Evolutionary conservation across 2,888 invertebrate genomes (phyloP).

Genomic region (Trichopria drosophilae): DNA sequence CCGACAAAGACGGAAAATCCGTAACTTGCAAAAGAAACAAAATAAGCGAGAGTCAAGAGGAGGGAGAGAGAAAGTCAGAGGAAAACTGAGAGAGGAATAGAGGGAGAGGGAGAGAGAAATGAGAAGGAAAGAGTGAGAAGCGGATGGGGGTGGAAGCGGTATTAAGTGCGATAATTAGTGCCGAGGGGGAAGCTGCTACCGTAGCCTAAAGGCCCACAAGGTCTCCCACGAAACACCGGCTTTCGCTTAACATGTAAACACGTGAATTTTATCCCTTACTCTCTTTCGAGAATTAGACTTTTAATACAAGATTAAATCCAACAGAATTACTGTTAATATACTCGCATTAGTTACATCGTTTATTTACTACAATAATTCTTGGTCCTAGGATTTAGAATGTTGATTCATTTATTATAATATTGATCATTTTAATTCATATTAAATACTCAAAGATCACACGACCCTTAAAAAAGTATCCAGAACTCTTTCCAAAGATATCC

Average conservation of each 20-base stretch:
- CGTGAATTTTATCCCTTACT: no score
- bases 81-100: slow-evolving; percentile 11
- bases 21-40: no score
- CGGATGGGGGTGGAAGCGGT: slow-evolving; percentile 38
- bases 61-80: slow-evolving; percentile 15
- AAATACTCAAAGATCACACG: no score
- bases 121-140: slow-evolving; percentile 11
- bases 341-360: no score
- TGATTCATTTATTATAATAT: not conserved
- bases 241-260: no score
- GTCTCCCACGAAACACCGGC: slow-evolving; percentile 23
- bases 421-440: no score
- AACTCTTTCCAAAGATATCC: no score
- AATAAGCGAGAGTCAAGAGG: no score
- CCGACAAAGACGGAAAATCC: slow-evolving; percentile 12
- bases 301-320: no score
- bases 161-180: slow-evolving; percentile 53
- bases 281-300: no score
- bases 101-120: slow-evolving; percentile 29
- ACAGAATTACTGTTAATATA: no score
- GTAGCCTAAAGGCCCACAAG: slow-evolving; percentile 29
- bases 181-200: slow-evolving; percentile 37
- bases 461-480: no score
- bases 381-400: not conserved
- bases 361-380: slow-evolving; percentile 1